Percentiles rank a stretch among this genome's conserved stretches.
phyloP scores from a whole-genome alignment of 1,140 invertebrate species.

The Marisa cornuarietis region DNA sequence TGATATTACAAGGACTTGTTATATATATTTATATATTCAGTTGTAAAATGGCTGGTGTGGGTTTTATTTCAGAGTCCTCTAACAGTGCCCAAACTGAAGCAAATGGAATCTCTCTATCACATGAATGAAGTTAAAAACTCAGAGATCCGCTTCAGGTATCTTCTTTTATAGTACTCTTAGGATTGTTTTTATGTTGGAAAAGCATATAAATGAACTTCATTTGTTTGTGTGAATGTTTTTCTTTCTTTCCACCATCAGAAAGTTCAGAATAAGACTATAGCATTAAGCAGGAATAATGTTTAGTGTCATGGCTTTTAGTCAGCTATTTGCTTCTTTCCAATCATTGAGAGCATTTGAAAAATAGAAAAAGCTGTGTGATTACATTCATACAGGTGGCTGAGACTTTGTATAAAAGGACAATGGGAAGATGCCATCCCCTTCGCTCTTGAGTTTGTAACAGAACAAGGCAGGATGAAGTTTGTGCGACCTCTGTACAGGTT shows the following conservation, averaged over 20 bases:
- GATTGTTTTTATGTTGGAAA: not conserved
- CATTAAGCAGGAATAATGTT: too few relatives aligned
- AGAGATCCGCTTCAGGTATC: slow-evolving; percentile 77
- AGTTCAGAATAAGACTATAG: too few relatives aligned
- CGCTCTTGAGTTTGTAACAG: slow-evolving; percentile 81
- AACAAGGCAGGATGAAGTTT: slow-evolving; percentile 91
- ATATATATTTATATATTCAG: too few relatives aligned
- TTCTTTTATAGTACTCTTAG: slow-evolving; percentile 4
- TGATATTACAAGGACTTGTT: too few relatives aligned
- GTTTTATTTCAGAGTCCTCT: slow-evolving; percentile 61
- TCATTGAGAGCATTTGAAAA: too few relatives aligned
- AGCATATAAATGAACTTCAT: not conserved
- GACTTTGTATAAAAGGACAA: slow-evolving; percentile 78
- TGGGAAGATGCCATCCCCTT: slow-evolving; percentile 74
- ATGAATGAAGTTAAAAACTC: slow-evolving; percentile 77
- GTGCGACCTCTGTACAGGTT: slow-evolving; percentile 83
- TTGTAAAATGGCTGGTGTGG: too few relatives aligned
- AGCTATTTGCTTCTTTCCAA: too few relatives aligned
- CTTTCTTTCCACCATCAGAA: too few relatives aligned
- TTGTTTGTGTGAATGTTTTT: not conserved
- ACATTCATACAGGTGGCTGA: slow-evolving; percentile 74
- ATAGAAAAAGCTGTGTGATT: too few relatives aligned
- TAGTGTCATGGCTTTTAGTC: too few relatives aligned
- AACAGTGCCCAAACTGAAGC: slow-evolving; percentile 71
- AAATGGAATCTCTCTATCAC: slow-evolving; percentile 76